These are phyloP conservation scores for Tachypleus tridentatus DNA, from an alignment of 1,140 invertebrate genomes.

Conservation along the genomic window DNA sequence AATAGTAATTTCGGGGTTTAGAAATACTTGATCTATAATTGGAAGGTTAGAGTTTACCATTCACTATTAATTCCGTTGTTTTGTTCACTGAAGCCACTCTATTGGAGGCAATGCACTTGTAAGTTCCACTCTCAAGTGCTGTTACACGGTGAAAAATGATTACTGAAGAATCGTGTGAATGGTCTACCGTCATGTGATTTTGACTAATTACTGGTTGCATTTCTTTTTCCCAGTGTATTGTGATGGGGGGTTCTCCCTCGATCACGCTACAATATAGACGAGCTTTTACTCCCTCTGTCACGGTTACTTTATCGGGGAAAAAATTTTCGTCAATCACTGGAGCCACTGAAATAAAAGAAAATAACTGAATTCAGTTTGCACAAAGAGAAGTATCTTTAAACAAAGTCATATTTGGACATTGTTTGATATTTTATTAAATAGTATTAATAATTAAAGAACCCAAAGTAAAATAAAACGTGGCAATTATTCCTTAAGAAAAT, in stretches of 20 bases:
- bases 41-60: slow-evolving; percentile 13
- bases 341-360: slow-evolving; percentile 10
- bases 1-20: too few relatives aligned
- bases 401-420: too few relatives aligned
- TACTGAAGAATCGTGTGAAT: slow-evolving; percentile 19
- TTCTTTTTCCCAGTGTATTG: slow-evolving; percentile 19
- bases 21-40: too few relatives aligned
- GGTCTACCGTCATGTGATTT: slow-evolving; percentile 12
- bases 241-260: slow-evolving; percentile 20
- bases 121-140: slow-evolving; percentile 16
- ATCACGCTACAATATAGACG: slow-evolving; percentile 38
- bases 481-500: too few relatives aligned
- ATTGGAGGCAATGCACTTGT: slow-evolving; percentile 21
- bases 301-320: slow-evolving; percentile 33
- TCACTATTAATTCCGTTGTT: slow-evolving; percentile 18
- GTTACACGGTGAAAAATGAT: slow-evolving; percentile 15
- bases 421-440: too few relatives aligned
- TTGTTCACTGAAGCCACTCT: slow-evolving; percentile 17
- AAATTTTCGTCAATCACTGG: slow-evolving; percentile 22
- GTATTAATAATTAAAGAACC: too few relatives aligned
- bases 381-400: too few relatives aligned
- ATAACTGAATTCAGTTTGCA: too few relatives aligned
- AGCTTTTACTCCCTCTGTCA: slow-evolving; percentile 51
- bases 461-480: too few relatives aligned
- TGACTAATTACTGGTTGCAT: slow-evolving; percentile 6